phyloP scores from a whole-genome alignment of 2,888 invertebrate genomes.

The Coremacera marginata region DNA sequence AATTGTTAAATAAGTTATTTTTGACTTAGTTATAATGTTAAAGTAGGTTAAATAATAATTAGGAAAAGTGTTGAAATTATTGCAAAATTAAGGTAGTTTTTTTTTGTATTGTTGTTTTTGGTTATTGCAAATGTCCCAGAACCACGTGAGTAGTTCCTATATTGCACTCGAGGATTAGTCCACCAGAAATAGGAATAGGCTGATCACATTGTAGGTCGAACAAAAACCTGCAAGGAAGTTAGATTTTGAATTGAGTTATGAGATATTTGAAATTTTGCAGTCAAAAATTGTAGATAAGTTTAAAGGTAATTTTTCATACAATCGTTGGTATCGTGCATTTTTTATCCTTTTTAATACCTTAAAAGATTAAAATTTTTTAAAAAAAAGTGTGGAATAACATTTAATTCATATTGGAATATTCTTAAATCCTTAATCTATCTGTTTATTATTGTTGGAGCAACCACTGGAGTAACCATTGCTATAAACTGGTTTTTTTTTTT shows the following conservation, averaged over 20 bases:
- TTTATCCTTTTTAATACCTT: no score
- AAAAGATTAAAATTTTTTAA: no score
- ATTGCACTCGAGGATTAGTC: slow-evolving; percentile 13
- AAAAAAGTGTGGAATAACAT: no score
- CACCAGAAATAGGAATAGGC: not conserved
- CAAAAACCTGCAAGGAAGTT: not conserved
- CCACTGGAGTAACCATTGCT: no score
- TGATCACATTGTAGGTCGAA: not conserved
- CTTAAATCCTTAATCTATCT: no score
- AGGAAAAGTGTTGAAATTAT: slow-evolving; percentile 35
- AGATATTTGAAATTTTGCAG: no score
- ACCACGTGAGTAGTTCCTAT: not conserved
- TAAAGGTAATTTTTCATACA: no score
- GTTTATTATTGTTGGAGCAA: no score
- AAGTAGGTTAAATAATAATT: slow-evolving; percentile 13
- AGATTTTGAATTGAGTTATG: not conserved
- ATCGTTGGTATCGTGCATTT: no score
- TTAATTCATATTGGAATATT: no score
- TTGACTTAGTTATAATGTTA: slow-evolving; percentile 36
- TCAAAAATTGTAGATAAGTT: no score
- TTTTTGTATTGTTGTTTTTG: slow-evolving; percentile 23
- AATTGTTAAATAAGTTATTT: slow-evolving; percentile 64
- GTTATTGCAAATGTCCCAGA: slow-evolving; percentile 37
- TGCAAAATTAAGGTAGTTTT: slow-evolving; percentile 29
- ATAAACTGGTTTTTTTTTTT: no score